These are phyloP conservation scores for Agrotis exclamationis DNA, from an alignment of 2,888 invertebrate species.

Conservation along the genomic window DNA sequence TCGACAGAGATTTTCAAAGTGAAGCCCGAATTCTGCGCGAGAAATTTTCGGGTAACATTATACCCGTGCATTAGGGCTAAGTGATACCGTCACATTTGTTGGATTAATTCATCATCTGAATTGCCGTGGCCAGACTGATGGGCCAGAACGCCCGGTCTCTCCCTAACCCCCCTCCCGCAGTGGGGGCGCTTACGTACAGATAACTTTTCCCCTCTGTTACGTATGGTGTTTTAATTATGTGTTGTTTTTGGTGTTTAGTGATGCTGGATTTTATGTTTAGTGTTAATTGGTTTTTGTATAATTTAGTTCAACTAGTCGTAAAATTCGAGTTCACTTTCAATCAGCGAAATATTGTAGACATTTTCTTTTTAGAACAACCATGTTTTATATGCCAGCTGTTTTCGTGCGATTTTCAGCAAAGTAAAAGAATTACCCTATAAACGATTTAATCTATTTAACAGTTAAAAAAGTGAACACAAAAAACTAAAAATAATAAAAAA, in stretches of 20 bases:
- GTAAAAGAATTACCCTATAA: too few relatives aligned
- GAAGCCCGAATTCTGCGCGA: slow-evolving; percentile 74
- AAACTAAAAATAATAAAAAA: background rate
- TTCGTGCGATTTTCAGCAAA: background rate
- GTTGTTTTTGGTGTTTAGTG: slow-evolving; percentile 72
- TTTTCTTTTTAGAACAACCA: too few relatives aligned
- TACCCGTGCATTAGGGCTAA: slow-evolving; percentile 91
- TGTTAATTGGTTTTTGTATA: slow-evolving; percentile 34
- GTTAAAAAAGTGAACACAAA: background rate
- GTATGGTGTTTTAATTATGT: slow-evolving; percentile 85
- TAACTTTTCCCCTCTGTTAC: slow-evolving; percentile 79
- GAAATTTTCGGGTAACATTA: slow-evolving; percentile 89
- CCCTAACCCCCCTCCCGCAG: slow-evolving; percentile 62
- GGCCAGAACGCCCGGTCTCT: slow-evolving; percentile 83
- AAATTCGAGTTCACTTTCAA: too few relatives aligned
- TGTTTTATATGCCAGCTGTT: too few relatives aligned
- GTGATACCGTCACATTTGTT: slow-evolving; percentile 91
- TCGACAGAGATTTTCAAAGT: slow-evolving; percentile 79
- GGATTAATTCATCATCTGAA: slow-evolving; percentile 92
- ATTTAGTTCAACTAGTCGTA: background rate
- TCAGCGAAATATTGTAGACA: background rate
- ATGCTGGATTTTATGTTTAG: slow-evolving; percentile 32
- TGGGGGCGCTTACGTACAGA: slow-evolving; percentile 72
- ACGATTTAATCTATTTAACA: background rate
- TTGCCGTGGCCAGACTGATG: slow-evolving; percentile 91